Conservation (phyloP, 2,797 vertebrate species). For the Rhinoraja longicauda region DNA sequence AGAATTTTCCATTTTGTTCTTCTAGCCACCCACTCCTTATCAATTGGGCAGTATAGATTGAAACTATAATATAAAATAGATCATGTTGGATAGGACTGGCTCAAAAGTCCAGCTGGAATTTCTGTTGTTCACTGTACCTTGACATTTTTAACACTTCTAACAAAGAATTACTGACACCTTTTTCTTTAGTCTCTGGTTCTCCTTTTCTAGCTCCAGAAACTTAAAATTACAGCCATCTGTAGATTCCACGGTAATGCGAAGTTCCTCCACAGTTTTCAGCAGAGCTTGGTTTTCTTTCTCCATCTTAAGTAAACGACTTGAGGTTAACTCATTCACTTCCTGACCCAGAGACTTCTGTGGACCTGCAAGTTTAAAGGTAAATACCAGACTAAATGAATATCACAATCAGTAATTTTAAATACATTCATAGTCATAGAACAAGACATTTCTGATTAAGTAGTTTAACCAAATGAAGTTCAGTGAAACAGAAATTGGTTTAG, state of each 20-base stretch:
- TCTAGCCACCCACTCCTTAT: background rate
- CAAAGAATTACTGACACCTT: constrained; percentile 59
- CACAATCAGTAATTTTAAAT: background rate
- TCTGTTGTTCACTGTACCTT: background rate
- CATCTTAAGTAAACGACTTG: constrained; percentile 84
- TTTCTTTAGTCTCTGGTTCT: constrained; percentile 81
- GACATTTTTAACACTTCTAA: background rate
- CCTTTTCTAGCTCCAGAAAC: constrained; percentile 74
- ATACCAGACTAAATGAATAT: background rate
- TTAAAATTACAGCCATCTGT: constrained; percentile 63
- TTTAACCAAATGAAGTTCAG: background rate
- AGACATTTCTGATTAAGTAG: background rate
- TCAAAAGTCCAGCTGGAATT: background rate
- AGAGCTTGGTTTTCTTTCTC: constrained; percentile 97
- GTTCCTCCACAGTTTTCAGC: constrained; percentile 83
- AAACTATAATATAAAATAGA: background rate
- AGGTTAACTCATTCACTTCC: constrained; percentile 90
- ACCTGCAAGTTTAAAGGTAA: constrained; percentile 51
- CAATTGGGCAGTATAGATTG: background rate
- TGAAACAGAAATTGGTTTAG: background rate
- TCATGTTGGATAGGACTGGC: background rate
- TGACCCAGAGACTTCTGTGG: constrained; percentile 90
- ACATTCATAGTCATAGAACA: background rate
- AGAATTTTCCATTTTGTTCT: background rate
- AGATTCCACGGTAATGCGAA: constrained; percentile 62